Base-by-base conservation (phyloP, 2,797 vertebrate species). In the Coregonus ussuriensis region DNA sequence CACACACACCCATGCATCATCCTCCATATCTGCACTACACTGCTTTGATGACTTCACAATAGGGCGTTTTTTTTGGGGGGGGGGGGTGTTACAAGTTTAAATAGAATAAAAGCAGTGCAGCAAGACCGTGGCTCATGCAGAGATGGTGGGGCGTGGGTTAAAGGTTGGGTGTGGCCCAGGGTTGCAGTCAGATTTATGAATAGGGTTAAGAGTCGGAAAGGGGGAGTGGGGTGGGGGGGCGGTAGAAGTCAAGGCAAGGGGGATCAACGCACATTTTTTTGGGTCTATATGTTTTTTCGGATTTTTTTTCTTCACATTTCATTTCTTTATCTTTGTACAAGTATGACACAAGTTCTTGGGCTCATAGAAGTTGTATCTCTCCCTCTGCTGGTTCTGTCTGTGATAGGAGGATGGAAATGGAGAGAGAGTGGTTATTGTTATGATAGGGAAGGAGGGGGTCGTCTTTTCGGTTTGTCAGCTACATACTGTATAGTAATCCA, bases 61-160 rank as follows among this genome's bases (percentile, higher is more conserved):
- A 81, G 77, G 81, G 25, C 54, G 82, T 84, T 79, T 85, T 72
- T 73, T 89, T 91, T 1, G 91, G 21, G 33, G 21, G 63, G 35
- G 67, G 85, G 83, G 83, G 74, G 76, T 78, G 78, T 89, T 74
- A 93, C 94, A 94, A 96, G 95, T 93, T 93, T 80, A 91, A 89
- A 91, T 92, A 88, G 88, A 89, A 90, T 85, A 87, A 88, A 91
- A 93, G 93, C 93, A 93, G 92, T 92, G 88, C 89, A 90, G 92
- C 94, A 93, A 93, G 91, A 93, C 94, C 94, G 91, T 94, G 90
- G 89, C 92, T 86, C 95, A 95, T 96, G 95, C 95, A 93, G 91
- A 92, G 77, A 88, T 90, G 88, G 29, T 18, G 66, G 82, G 73
- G 77, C 70, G 72, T 65, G 52, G 80, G 53, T 16, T 15, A 13